Percentiles rank a stretch among this genome's conserved stretches.
These are phyloP conservation scores for Hydrocynus forskahlii DNA, from an alignment of 2,797 vertebrate species.

Conservation along the genomic window DNA sequence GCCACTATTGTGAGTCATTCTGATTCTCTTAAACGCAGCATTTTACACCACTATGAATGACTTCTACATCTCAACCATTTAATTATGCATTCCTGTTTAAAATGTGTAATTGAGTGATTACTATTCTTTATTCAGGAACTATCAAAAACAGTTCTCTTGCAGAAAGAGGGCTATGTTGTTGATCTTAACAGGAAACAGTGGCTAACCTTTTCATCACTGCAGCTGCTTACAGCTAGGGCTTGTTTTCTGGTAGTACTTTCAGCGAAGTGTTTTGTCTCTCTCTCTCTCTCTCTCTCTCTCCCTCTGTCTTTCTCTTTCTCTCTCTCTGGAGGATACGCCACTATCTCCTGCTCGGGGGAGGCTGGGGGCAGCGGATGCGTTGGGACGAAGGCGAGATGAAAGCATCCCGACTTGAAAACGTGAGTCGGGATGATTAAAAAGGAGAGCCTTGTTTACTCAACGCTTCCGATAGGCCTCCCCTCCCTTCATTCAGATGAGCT, in stretches of 20 bases:
- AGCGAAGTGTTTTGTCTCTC: conserved; percentile 12
- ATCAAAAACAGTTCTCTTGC: too few relatives aligned
- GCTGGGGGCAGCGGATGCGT: conserved; percentile 58
- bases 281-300: background rate
- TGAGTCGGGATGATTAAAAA: conserved; percentile 83
- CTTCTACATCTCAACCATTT: background rate
- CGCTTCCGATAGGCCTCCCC: conserved; percentile 77
- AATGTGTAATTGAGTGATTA: background rate
- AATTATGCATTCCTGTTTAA: background rate
- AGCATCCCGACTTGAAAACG: conserved; percentile 76
- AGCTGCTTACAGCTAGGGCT: conserved; percentile 49
- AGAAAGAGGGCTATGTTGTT: conserved; percentile 56
- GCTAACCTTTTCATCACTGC: conserved; percentile 46
- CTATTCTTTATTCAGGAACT: too few relatives aligned
- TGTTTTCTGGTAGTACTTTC: conserved; percentile 31
- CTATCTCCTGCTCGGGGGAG: conserved; percentile 60
- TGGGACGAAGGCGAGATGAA: conserved; percentile 76
- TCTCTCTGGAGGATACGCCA: conserved; percentile 42
- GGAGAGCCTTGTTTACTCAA: conserved; percentile 80
- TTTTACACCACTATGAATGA: background rate
- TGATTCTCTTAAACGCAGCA: background rate
- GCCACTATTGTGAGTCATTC: background rate
- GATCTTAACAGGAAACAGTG: conserved; percentile 20
- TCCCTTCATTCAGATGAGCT: conserved; percentile 70
- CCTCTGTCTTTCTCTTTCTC: conserved; percentile 16